These are phyloP conservation scores for Antheraea pernyi DNA, from an alignment of 1,140 invertebrate genomes.

Conservation along the genomic window DNA sequence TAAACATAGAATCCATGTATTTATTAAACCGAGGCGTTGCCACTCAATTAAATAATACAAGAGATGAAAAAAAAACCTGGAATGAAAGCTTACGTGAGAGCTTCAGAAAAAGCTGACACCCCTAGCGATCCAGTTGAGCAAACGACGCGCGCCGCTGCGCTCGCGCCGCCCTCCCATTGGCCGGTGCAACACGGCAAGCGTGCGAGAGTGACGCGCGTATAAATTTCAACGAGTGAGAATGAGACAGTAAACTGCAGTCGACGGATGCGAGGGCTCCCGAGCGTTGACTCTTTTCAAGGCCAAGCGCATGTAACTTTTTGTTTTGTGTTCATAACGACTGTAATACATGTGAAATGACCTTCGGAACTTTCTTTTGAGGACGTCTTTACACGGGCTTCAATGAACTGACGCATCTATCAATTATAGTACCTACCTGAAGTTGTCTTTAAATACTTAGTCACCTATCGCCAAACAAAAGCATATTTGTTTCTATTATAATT, in stretches of 20 bases:
- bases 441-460: too few relatives aligned
- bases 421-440: too few relatives aligned
- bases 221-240: constrained; percentile 29
- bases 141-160: constrained; percentile 70
- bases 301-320: constrained; percentile 62
- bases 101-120: constrained; percentile 65
- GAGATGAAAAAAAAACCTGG: constrained; percentile 30
- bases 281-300: constrained; percentile 73
- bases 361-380: constrained; percentile 71
- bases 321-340: constrained; percentile 53
- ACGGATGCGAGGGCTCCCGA: constrained; percentile 70
- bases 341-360: constrained; percentile 63
- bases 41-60: constrained; percentile 51
- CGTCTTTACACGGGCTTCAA: constrained; percentile 19
- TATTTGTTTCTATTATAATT: too few relatives aligned
- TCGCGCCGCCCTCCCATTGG: constrained; percentile 57
- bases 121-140: constrained; percentile 67
- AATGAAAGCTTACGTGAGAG: constrained; percentile 56
- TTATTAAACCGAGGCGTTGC: constrained; percentile 38
- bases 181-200: constrained; percentile 38
- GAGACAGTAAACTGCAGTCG: constrained; percentile 53
- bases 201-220: constrained; percentile 41
- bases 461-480: too few relatives aligned
- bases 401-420: too few relatives aligned
- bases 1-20: constrained; percentile 35